Percentiles rank a stretch among this genome's conserved stretches.
Evolutionary conservation across 2,113 vertebrate genomes (phyloP).

Genomic region (Hippocampus zosterae): DNA sequence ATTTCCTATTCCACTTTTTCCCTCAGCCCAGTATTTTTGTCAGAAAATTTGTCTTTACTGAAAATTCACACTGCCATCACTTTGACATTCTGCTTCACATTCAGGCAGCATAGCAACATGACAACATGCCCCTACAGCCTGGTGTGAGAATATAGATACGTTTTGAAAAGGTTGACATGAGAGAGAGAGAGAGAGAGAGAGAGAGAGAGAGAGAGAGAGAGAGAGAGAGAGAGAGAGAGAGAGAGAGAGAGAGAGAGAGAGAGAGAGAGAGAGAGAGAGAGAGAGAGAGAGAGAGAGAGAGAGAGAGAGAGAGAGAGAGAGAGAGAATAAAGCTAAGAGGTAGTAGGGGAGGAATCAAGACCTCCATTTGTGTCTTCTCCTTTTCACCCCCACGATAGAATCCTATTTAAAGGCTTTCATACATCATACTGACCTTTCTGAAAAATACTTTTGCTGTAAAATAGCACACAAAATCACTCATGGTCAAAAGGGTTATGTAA

Average conservation of each 20-base stretch:
- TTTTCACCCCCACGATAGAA: constrained; percentile 53
- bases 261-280: constrained; percentile 1
- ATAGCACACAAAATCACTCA: constrained; percentile 56
- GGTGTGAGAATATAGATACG: constrained; percentile 67
- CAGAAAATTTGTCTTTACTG: constrained; percentile 47
- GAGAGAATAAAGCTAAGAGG: constrained; percentile 1
- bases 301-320: neutral
- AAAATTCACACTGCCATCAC: constrained; percentile 56
- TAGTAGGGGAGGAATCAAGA: constrained; percentile 28
- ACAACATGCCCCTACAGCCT: constrained; percentile 69
- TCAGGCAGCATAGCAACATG: constrained; percentile 77
- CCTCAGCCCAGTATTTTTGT: constrained; percentile 1
- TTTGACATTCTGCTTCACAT: constrained; percentile 74
- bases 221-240: neutral
- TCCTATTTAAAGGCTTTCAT: constrained; percentile 61
- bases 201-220: neutral
- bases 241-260: too few relatives aligned
- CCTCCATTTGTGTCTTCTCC: constrained; percentile 42
- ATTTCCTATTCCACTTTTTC: neutral
- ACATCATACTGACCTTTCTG: too few relatives aligned
- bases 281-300: neutral
- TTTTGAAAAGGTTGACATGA: constrained; percentile 76
- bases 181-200: constrained; percentile 23
- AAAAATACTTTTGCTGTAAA: constrained; percentile 37
- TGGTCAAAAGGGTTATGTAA: constrained; percentile 66